Base-by-base conservation (phyloP, 2,797 vertebrate genomes). In the Lepus townsendii region DNA sequence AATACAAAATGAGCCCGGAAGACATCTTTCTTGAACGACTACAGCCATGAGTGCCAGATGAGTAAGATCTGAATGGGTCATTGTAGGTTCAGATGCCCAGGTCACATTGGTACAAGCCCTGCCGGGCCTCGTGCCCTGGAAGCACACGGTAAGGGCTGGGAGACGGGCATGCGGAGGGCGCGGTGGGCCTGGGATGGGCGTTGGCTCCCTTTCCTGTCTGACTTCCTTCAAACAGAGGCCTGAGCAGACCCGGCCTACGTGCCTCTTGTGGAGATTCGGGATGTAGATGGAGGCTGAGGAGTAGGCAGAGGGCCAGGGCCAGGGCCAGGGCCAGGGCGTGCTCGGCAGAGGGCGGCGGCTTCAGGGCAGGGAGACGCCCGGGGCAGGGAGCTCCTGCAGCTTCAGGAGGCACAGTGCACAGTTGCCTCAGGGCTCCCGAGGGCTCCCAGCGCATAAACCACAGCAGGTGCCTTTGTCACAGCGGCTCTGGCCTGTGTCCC, bases 101-200 rank as follows among this genome's bases (percentile, higher is more conserved):
- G 91, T 63, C 30, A 68, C 63, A 5, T 14, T 32, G 50, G 32
- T n/a, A 12, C 60, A 73, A n/a, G 9, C 12, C 6, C 57, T 10
- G 1, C 30, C 35, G 30, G 75, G 50, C 10, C 63, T 26, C 0
- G 0, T 13, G 35, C 20, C 5, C 1, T 30, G 11, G 24, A n/a
- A 5, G 27, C 42, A 30, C 5, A 2, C 0, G 16, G 47, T 27
- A 3, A 20, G 54, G 19, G 17, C 27, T 20, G 8, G 24, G 50
- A 60, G 75, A 69, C 3, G 27, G 9, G 22, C 66, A 1, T 50
- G 19, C 38, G n/a, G 50, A 17, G 71, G 32, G 38, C 24, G 1
- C 19, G 65, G 83, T 35, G 24, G 71, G 5, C 8, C 26, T 0
- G 0, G 32, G 7, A 1, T 0, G 4, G 65, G 17, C 35, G 54